Base-by-base conservation (phyloP, 2,888 invertebrate genomes). In the Mycalesis mineus region DNA sequence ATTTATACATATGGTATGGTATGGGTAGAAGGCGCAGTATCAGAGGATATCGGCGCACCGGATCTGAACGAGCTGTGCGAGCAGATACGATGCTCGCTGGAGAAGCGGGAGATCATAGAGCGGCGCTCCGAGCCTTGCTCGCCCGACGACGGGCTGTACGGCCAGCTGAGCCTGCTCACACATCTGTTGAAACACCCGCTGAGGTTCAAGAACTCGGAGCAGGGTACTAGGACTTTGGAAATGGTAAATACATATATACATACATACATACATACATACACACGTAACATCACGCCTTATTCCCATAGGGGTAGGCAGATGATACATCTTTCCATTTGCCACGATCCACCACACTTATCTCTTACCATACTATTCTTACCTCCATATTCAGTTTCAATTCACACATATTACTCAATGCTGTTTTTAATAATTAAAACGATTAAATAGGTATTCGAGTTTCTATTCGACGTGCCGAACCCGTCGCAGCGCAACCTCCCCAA, bases 121-220 rank as follows among this genome's bases (percentile, higher is more conserved):
- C 93, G 94, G 7, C 91, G 97, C 0, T 94, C 95, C 61, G 92
- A 93, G 45, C 93, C 93, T 15, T 95, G 95, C 54, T 88, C 94
- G 2, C 97, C 97, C 64, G 98, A 98, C 77, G 97, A 98, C 74
- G 97, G 97, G 0, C 85, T 98, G 7, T 95, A 97, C 57, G 98
- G 98, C 0, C 90, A 98, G 40, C 87, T 98, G 11, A 96, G 95
- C 74, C 90, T 98, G 1, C 92, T 95, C 74, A 95, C 95, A n/a
- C 96, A 96, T 73, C 91, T 97, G 44, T 91, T 97, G 68, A 97
- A 97, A 74, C 97, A 97, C 74, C 95, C 95, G 72, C 94, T 97
- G 0, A 92, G 95, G 13, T 97, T 96, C 78, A 97, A 97, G 79
- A 94, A 92, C 41, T 93, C 94, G 5, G 92, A 95, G 56, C 93